A percentile compares a stretch with the other conserved stretches of the same genome.
phyloP scores from a whole-genome alignment of 2,113 vertebrate genomes.

The Oostethus manadensis region DNA sequence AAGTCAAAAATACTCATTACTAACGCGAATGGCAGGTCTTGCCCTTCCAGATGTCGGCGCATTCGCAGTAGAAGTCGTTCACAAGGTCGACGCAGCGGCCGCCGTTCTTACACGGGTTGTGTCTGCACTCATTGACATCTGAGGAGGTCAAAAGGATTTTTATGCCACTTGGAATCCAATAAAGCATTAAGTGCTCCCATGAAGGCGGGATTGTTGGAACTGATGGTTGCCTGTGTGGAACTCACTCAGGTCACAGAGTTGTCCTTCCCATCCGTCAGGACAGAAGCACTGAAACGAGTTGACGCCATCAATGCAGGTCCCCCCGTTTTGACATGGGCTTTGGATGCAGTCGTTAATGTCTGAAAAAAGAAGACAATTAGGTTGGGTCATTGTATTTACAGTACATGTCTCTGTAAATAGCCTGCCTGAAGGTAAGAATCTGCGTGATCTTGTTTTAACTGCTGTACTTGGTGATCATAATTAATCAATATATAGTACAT shows the following conservation, averaged over 20 bases:
- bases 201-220: neutral
- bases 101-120: constrained; percentile 89
- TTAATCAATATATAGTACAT: too few relatives aligned
- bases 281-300: constrained; percentile 91
- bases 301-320: constrained; percentile 90
- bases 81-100: constrained; percentile 87
- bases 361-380: constrained; percentile 34
- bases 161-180: neutral
- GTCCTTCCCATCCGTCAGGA: constrained; percentile 92
- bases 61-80: constrained; percentile 93
- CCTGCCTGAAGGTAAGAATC: too few relatives aligned
- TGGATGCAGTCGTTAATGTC: constrained; percentile 89
- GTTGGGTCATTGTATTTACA: neutral
- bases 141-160: constrained; percentile 9
- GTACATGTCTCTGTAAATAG: neutral
- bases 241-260: constrained; percentile 88
- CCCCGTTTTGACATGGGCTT: constrained; percentile 85
- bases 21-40: constrained; percentile 97
- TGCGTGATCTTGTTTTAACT: too few relatives aligned
- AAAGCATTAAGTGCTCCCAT: neutral
- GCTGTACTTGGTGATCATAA: too few relatives aligned
- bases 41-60: constrained; percentile 90
- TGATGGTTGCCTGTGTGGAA: constrained; percentile 21
- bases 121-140: constrained; percentile 93
- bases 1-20: constrained; percentile 44